Percentiles rank a stretch among this genome's conserved stretches.
Conservation (phyloP, 2,797 vertebrate species). For the Pipistrellus kuhlii region DNA sequence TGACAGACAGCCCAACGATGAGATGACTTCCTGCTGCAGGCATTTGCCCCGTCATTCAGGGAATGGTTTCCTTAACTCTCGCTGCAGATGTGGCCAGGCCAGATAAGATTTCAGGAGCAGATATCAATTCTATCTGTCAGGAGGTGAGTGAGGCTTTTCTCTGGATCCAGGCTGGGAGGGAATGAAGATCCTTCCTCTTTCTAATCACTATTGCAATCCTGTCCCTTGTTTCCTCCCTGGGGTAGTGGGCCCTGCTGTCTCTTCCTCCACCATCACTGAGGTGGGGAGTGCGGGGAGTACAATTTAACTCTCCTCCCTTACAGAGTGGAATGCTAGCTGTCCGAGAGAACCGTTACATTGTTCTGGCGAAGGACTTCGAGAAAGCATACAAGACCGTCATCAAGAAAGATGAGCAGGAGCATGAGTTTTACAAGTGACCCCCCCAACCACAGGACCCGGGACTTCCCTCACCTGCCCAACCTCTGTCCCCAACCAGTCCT, state of each 20-base stretch:
- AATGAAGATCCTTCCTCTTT: background rate
- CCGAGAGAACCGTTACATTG: slow-evolving; percentile 96
- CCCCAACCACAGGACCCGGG: background rate
- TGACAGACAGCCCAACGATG: background rate
- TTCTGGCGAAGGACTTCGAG: slow-evolving; percentile 96
- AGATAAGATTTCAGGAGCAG: slow-evolving; percentile 97
- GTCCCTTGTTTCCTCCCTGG: background rate
- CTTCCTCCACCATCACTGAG: background rate
- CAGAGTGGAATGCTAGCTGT: slow-evolving; percentile 97
- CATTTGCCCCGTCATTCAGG: background rate
- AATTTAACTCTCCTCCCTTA: background rate
- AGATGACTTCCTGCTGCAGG: background rate
- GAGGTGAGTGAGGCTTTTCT: slow-evolving; percentile 88
- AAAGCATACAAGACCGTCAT: slow-evolving; percentile 97
- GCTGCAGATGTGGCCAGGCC: slow-evolving; percentile 94
- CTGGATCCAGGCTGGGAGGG: background rate
- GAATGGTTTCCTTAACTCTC: slow-evolving; percentile 86
- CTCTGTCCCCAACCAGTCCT: slow-evolving; percentile 44
- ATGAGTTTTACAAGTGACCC: slow-evolving; percentile 95
- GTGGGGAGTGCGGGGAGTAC: background rate
- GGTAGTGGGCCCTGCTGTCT: background rate
- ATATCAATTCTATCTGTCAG: slow-evolving; percentile 98
- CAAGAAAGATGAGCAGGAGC: slow-evolving; percentile 97
- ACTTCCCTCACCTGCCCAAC: background rate
- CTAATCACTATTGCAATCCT: background rate